phyloP scores from a whole-genome alignment of 2,888 invertebrate genomes.

The Spicauda simplicius region DNA sequence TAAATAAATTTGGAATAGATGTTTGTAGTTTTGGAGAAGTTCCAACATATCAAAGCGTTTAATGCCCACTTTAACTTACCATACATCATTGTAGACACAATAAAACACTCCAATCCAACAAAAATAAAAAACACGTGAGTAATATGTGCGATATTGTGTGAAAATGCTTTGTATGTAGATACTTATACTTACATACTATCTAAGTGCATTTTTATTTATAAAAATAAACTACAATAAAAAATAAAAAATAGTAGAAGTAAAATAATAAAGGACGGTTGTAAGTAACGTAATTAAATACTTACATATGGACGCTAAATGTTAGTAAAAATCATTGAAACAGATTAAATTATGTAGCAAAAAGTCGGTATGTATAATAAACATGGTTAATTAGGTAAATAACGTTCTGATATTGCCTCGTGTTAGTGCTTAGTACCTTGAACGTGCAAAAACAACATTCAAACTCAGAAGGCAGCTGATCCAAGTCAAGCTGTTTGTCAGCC shows the following conservation, averaged over 20 bases:
- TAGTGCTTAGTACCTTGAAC: slow-evolving; percentile 91
- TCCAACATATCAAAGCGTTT: background rate
- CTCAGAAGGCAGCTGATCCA: slow-evolving; percentile 96
- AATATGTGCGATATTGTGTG: slow-evolving; percentile 27
- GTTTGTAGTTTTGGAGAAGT: background rate
- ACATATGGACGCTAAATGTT: slow-evolving; percentile 29
- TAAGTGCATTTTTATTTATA: slow-evolving; percentile 27
- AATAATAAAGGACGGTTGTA: slow-evolving; percentile 9
- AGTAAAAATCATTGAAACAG: slow-evolving; percentile 27
- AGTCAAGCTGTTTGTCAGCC: slow-evolving; percentile 89
- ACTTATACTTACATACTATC: slow-evolving; percentile 19
- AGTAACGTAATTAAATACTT: slow-evolving; percentile 29
- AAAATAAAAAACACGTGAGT: slow-evolving; percentile 15
- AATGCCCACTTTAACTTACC: slow-evolving; percentile 17
- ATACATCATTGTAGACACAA: slow-evolving; percentile 5
- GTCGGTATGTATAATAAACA: slow-evolving; percentile 18
- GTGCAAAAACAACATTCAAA: slow-evolving; percentile 99
- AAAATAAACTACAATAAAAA: slow-evolving; percentile 18
- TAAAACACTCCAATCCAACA: slow-evolving; percentile 11
- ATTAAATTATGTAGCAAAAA: slow-evolving; percentile 27
- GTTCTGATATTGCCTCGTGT: slow-evolving; percentile 42
- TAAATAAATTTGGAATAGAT: background rate
- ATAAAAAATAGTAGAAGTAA: slow-evolving; percentile 1
- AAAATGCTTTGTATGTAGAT: slow-evolving; percentile 9
- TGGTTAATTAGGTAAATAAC: slow-evolving; percentile 14